phyloP scores from a whole-genome alignment of 1,140 invertebrate genomes.

The Sycobia sp. region DNA sequence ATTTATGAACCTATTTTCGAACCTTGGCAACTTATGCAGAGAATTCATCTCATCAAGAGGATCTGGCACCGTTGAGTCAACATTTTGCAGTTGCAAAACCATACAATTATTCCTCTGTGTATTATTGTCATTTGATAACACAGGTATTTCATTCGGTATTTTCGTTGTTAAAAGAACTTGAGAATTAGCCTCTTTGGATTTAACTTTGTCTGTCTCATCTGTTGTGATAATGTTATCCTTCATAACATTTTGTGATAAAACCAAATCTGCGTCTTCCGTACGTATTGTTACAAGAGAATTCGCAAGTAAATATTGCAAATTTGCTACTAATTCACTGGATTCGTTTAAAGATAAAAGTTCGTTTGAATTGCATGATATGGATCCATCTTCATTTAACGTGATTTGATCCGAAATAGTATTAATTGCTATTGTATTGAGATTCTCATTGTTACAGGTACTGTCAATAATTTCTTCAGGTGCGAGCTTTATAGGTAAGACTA shows the following conservation, averaged over 20 bases:
- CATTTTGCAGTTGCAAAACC: constrained; percentile 31
- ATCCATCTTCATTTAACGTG: constrained; percentile 44
- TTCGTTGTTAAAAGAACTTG: no score
- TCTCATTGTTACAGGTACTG: no score
- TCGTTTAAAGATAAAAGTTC: constrained; percentile 45
- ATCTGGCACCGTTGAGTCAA: not conserved
- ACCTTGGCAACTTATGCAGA: constrained; percentile 15
- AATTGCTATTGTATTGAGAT: constrained; percentile 42
- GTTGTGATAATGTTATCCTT: no score
- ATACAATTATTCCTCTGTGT: constrained; percentile 37
- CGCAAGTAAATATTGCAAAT: constrained; percentile 49
- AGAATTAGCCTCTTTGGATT: no score
- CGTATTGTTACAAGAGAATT: constrained; percentile 52
- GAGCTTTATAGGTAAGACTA: no score
- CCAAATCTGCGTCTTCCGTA: constrained; percentile 40
- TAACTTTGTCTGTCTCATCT: no score
- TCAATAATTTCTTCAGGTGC: not conserved
- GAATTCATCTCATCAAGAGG: not conserved
- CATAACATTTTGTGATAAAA: no score
- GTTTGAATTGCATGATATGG: constrained; percentile 43
- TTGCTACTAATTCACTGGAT: constrained; percentile 50
- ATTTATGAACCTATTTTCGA: constrained; percentile 12
- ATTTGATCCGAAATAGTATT: constrained; percentile 43
- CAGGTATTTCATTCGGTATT: not conserved
- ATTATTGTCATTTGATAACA: not conserved